Percentiles rank a stretch among this genome's conserved stretches.
Conservation (phyloP, 2,888 invertebrate species). For the Athalia circularis region DNA sequence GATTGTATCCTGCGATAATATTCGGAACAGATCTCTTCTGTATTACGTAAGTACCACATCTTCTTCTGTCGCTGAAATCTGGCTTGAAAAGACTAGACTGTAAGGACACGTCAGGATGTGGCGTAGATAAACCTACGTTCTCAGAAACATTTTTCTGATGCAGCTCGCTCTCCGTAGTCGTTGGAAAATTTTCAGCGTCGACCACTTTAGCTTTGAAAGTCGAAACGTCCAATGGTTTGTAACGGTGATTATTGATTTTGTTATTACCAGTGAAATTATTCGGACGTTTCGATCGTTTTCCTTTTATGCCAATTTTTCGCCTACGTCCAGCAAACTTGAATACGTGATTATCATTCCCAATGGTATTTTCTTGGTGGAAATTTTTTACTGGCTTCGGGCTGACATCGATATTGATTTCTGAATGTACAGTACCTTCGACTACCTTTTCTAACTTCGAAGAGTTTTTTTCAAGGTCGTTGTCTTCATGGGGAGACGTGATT, state of each 20-base stretch:
- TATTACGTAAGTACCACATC: slow-evolving; percentile 54
- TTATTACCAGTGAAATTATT: not conserved
- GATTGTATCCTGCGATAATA: slow-evolving; percentile 8
- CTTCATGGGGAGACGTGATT: not conserved
- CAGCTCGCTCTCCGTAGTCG: not conserved
- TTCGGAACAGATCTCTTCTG: slow-evolving; percentile 42
- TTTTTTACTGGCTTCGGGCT: not conserved
- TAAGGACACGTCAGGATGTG: too few species aligned
- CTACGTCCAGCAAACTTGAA: not conserved
- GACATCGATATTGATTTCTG: not conserved
- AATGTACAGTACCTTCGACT: not conserved
- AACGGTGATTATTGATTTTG: not conserved
- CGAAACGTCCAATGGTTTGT: not conserved
- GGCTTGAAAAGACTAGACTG: not conserved
- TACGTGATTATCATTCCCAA: not conserved
- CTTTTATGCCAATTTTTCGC: not conserved
- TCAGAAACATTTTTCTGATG: not conserved
- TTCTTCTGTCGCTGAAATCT: slow-evolving; percentile 30
- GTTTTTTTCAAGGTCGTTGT: not conserved
- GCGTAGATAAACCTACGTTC: not conserved
- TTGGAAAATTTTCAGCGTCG: not conserved
- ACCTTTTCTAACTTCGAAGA: not conserved
- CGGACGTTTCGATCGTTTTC: not conserved
- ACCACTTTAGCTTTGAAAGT: not conserved
- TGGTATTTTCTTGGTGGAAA: not conserved